Base-by-base conservation (phyloP, 2,888 invertebrate species). In the Tenthredo notha region DNA sequence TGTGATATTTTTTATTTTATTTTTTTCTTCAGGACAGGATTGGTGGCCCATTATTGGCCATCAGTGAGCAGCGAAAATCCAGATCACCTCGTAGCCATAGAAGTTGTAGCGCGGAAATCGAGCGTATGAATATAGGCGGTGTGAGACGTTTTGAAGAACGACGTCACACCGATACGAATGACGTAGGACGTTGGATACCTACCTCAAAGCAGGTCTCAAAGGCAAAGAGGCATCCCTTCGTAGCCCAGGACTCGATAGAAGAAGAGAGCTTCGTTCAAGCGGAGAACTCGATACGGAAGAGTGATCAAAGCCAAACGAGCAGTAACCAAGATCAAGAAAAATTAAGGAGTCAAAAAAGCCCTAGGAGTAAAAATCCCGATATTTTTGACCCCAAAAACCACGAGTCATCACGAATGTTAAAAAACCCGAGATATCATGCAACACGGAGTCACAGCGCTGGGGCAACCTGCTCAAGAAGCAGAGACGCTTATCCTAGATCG, bases 101-200 rank as follows among this genome's bases (percentile, higher is more conserved):
- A 86, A 92, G 92, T 85, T 90, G 92, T 37, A 92, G 91, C 86
- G 91, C 91, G 84, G 92, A 92, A 85, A 90, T 92, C 40, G 92
- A 92, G 85, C 90, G 90, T 43, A 85, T 92, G 67, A 92, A 89
- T 82, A 92, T 92, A 84, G 91, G 92, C 86, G 89, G 90, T 15
- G 92, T 91, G 72, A 88, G 91, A 29, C 89, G 90, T 15, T 90
- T 92, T 10, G 92, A 92, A 85, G 90, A 91, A 12, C 88, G 92
- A 25, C 87, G 92, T 58, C 90, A 91, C 84, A 91, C 92, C 1
- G 92, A 92, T 29, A 85, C 88, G 6, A 86, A 88, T 25, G 54
- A 29, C 47, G 89, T 90, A 70, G 43, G 86, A 7, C 87, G 87
- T 80, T 40, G 80, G 80, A 25, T 80, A 10, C 80, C 80, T 12